Evolutionary conservation across 2,888 invertebrate genomes (phyloP).

Genomic region (Blera fallax): DNA sequence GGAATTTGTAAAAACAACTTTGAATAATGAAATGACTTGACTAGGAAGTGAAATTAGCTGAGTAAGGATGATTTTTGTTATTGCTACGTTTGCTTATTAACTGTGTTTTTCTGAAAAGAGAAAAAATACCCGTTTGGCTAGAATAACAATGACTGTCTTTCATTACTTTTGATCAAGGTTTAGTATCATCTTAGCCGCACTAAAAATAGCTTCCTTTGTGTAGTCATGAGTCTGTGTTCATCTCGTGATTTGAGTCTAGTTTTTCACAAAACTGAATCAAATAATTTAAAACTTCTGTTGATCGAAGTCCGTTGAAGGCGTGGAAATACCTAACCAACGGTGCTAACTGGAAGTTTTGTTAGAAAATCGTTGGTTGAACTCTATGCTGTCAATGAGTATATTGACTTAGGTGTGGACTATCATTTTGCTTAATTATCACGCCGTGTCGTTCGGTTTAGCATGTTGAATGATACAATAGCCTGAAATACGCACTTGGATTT

Average conservation of each 20-base stretch:
- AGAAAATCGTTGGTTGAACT: background rate
- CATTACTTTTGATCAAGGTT: background rate
- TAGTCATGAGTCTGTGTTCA: background rate
- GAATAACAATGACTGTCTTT: background rate
- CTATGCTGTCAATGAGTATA: background rate
- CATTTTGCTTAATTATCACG: background rate
- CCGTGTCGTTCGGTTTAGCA: too few species aligned
- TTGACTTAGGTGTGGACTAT: background rate
- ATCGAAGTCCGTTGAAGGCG: background rate
- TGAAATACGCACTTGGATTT: too few species aligned
- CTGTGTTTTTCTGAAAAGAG: background rate
- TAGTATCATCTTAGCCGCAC: background rate
- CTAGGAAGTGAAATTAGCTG: background rate
- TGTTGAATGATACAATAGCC: too few species aligned
- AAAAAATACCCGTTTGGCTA: background rate
- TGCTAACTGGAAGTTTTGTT: background rate
- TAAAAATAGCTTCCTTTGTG: background rate
- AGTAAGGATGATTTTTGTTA: background rate
- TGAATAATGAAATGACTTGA: background rate
- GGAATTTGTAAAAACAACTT: background rate
- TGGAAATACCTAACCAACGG: background rate
- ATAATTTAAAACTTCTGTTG: background rate
- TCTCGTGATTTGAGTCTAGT: background rate
- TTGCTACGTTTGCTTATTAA: background rate
- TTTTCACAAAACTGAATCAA: too few species aligned